Conservation (phyloP, 2,888 invertebrate species). For the Diarsia rubi region DNA sequence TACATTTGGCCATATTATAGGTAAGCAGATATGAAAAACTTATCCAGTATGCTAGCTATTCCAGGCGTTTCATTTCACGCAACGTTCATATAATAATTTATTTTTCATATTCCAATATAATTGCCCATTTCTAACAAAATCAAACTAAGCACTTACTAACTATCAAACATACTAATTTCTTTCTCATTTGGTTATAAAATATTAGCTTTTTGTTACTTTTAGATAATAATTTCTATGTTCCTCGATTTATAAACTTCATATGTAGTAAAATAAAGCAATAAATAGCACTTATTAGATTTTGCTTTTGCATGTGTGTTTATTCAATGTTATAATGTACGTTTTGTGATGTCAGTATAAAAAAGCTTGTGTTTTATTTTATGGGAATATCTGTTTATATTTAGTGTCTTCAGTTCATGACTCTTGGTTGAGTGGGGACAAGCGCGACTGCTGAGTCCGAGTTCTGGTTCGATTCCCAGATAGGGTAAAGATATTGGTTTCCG, state of each 20-base stretch:
- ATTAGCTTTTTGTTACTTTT: background rate
- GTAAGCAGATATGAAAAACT: background rate
- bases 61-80: constrained; percentile 1
- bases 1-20: background rate
- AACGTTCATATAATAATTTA: background rate
- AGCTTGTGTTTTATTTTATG: background rate
- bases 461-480: background rate
- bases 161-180: background rate
- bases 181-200: background rate
- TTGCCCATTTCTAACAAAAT: constrained; percentile 15
- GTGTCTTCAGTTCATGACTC: no score
- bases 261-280: background rate
- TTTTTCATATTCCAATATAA: no score
- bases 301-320: background rate
- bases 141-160: constrained; percentile 17
- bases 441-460: background rate
- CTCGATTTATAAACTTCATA: no score
- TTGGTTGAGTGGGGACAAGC: background rate
- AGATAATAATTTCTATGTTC: background rate
- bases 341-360: constrained; percentile 12
- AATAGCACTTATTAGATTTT: background rate
- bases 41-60: background rate
- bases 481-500: background rate
- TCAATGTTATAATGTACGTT: constrained; percentile 5
- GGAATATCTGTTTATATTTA: background rate